Base-by-base conservation (phyloP, 2,113 vertebrate genomes). In the Eonycteris spelaea region DNA sequence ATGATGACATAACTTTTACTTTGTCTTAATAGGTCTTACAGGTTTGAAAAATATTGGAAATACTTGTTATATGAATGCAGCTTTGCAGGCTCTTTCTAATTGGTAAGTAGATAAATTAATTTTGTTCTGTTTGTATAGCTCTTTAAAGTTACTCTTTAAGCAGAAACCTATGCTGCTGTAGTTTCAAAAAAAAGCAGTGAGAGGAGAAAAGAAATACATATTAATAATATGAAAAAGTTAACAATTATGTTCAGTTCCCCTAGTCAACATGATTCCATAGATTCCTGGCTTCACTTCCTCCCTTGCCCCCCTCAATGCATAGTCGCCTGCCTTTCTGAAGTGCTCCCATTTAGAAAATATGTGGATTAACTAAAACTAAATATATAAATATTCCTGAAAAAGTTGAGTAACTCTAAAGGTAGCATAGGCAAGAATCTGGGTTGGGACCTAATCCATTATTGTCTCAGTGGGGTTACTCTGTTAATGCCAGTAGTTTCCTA, bases 21-120 rank as follows among this genome's bases (percentile, higher is more conserved):
- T 95, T 67, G 97, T 92, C 57, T 97, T 94, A 87, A 51, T 98
- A 99, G 99, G 99, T 86, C 98, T 99, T 97, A 99, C 99, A 5
- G 99, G 99, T 57, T 98, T 99, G 98, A 99, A 99, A 98, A 99
- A 99, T 98, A 99, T 99, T 77, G 99, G 99, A 77, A 99, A 99
- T 98, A 99, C 99, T 94, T 99, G 99, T 98, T 99, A 99, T 94
- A 99, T 99, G 99, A 99, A 99, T 95, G 99, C 99, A 51, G 99
- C 99, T 95, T 99, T 99, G 71, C 99, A 99, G 97, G 99, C 99
- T 68, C 99, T 99, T 98, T 99, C 99, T 90, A 99, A 99, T 98
- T 99, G 99, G 99, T 99, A 98, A 99, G 99, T 67, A 82, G 59
- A 86, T 2, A 82, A 94, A 65, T 91, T 55, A 55, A 28, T 86